A percentile compares a stretch with the other conserved stretches of the same genome.
phyloP scores from a whole-genome alignment of 2,113 vertebrate species.

The Bucco capensis region DNA sequence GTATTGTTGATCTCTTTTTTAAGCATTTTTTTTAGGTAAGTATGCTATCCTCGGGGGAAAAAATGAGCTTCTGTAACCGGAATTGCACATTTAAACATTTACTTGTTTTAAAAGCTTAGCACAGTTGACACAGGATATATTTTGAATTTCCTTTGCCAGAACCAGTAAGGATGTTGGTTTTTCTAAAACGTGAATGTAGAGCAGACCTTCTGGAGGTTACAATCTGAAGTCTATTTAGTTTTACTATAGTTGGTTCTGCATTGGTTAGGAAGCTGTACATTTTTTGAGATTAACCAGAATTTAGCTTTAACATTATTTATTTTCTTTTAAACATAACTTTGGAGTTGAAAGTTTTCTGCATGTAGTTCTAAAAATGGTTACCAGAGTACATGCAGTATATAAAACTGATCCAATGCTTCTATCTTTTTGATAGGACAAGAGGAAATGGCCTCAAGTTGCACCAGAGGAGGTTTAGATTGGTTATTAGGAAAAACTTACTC shows the following conservation, averaged over 20 bases:
- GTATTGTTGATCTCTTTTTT: neutral
- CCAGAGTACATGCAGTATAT: neutral
- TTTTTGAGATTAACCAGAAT: neutral
- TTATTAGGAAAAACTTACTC: too few species aligned
- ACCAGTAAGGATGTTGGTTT: neutral
- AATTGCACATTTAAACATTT: neutral
- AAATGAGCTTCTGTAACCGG: neutral
- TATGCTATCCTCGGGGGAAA: neutral
- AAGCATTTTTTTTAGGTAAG: rapidly evolving
- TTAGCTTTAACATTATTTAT: neutral
- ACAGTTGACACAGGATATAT: neutral
- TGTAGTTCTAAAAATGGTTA: neutral
- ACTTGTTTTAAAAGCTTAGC: neutral
- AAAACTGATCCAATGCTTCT: neutral
- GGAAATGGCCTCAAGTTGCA: too few species aligned
- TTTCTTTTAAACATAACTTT: neutral
- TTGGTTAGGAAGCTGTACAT: neutral
- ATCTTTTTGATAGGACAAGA: neutral
- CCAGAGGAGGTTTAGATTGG: too few species aligned
- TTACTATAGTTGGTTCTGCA: neutral
- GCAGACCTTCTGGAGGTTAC: neutral
- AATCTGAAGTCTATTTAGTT: neutral
- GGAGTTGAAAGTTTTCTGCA: neutral
- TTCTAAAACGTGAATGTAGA: neutral
- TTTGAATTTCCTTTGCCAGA: neutral